phyloP scores from a whole-genome alignment of 2,888 invertebrate genomes.

The Xestia ashworthii region DNA sequence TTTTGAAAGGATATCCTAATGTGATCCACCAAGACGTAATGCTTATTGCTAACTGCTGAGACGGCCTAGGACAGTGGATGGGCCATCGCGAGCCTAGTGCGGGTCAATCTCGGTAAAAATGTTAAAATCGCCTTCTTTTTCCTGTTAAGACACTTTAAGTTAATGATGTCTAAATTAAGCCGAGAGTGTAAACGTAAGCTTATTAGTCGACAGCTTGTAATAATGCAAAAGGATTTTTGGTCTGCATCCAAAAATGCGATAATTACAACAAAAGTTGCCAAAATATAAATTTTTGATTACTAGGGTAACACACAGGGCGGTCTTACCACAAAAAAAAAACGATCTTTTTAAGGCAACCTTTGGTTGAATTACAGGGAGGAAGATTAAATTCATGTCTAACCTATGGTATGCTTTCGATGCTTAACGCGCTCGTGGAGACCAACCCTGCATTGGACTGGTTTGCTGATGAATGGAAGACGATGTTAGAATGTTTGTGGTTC shows the following conservation, averaged over 20 bases:
- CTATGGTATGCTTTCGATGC: background rate
- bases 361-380: background rate
- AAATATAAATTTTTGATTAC: constrained; percentile 5
- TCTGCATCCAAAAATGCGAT: constrained; percentile 7
- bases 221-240: constrained; percentile 27
- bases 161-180: constrained; percentile 1
- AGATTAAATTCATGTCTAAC: background rate
- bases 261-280: background rate
- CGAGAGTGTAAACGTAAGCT: background rate
- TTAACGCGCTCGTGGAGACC: too few species aligned
- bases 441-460: too few species aligned
- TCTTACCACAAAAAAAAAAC: background rate
- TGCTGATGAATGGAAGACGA: too few species aligned
- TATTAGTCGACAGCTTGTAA: constrained; percentile 1
- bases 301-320: background rate
- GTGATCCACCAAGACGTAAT: too few species aligned
- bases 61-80: too few species aligned
- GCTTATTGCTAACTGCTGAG: too few species aligned
- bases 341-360: background rate
- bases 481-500: too few species aligned
- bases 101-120: background rate
- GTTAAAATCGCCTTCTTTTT: background rate
- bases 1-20: too few species aligned
- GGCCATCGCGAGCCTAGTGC: background rate
- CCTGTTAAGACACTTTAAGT: background rate